Percentiles rank a stretch among this genome's conserved stretches.
phyloP scores from a whole-genome alignment of 2,888 invertebrate genomes.

The Cataglyphis altisquamis region DNA sequence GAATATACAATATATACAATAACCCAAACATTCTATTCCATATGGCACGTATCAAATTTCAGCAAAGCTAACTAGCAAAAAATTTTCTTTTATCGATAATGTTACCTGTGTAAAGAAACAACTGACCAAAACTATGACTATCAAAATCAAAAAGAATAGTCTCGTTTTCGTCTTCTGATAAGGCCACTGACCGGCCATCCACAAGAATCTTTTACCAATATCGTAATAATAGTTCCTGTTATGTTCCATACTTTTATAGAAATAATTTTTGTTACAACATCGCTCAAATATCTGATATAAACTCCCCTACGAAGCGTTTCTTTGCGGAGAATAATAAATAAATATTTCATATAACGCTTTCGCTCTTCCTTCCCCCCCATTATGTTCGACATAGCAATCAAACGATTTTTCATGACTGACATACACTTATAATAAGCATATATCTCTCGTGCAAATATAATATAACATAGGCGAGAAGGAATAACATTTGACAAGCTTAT shows the following conservation, averaged over 20 bases:
- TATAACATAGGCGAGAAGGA: neutral
- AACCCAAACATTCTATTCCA: neutral
- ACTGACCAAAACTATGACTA: neutral
- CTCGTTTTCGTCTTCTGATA: slow-evolving; percentile 24
- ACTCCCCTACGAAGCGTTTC: no score
- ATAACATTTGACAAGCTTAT: neutral
- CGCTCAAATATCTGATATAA: neutral
- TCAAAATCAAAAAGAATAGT: neutral
- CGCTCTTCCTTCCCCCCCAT: neutral
- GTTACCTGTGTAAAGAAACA: slow-evolving; percentile 16
- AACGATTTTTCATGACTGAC: neutral
- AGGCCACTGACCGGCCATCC: slow-evolving; percentile 25
- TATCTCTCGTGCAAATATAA: neutral
- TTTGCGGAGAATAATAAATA: neutral
- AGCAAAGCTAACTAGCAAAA: neutral
- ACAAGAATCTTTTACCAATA: slow-evolving; percentile 1
- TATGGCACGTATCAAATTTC: neutral
- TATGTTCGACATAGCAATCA: neutral
- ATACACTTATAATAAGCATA: neutral
- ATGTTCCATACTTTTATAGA: neutral
- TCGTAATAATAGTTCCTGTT: slow-evolving; percentile 5
- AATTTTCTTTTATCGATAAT: neutral
- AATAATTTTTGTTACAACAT: neutral
- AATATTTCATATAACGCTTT: neutral
- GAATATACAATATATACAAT: neutral